These are phyloP conservation scores for Argya squamiceps DNA, from an alignment of 2,797 vertebrate genomes.

Conservation along the genomic window DNA sequence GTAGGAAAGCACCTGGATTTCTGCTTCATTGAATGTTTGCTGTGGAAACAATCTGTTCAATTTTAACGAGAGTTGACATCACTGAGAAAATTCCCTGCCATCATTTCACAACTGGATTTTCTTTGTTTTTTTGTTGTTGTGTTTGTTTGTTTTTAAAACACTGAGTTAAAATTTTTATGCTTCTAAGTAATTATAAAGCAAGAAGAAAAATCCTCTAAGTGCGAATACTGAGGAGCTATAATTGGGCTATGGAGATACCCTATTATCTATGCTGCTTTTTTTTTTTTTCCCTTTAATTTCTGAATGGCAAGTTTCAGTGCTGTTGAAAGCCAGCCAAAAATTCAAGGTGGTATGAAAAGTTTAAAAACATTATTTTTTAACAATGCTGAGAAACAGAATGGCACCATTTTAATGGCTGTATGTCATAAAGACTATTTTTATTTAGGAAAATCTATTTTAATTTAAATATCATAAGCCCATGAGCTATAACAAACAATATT, in stretches of 20 bases:
- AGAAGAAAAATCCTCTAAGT: neutral
- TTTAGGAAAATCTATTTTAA: slow-evolving; percentile 84
- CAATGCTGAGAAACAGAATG: slow-evolving; percentile 71
- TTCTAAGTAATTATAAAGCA: neutral
- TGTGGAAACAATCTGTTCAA: slow-evolving; percentile 65
- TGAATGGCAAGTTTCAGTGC: neutral
- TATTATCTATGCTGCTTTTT: neutral
- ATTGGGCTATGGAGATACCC: neutral
- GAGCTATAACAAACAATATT: slow-evolving; percentile 78
- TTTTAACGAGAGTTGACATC: slow-evolving; percentile 61
- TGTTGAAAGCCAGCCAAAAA: slow-evolving; percentile 45
- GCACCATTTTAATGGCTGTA: slow-evolving; percentile 72
- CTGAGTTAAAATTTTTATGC: neutral
- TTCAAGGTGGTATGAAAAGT: slow-evolving; percentile 65
- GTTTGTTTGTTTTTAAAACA: neutral
- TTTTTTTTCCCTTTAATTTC: neutral
- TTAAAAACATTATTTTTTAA: slow-evolving; percentile 71
- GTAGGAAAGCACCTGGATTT: slow-evolving; percentile 55
- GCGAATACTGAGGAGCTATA: neutral
- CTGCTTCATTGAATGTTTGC: slow-evolving; percentile 43
- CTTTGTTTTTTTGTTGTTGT: neutral
- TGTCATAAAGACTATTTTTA: slow-evolving; percentile 78
- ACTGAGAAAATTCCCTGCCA: slow-evolving; percentile 33
- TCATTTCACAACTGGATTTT: neutral
- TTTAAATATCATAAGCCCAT: slow-evolving; percentile 81